These are phyloP conservation scores for Falco columbarius DNA, from an alignment of 2,797 vertebrate genomes.

Conservation along the genomic window DNA sequence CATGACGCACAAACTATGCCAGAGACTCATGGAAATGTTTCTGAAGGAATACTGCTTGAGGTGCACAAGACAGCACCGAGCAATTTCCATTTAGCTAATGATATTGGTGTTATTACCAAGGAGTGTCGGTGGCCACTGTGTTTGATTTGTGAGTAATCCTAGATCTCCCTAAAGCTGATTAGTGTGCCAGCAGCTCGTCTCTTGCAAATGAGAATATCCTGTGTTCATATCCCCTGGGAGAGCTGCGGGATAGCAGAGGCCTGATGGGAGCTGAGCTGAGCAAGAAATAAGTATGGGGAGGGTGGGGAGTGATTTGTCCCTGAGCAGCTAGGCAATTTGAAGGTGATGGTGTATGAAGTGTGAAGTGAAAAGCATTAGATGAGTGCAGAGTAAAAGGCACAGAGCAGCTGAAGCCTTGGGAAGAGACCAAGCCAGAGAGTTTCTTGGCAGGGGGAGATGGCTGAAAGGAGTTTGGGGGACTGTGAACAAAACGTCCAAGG, in stretches of 20 bases:
- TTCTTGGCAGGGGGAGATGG: background rate
- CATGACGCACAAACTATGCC: background rate
- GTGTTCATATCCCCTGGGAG: background rate
- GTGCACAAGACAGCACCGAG: background rate
- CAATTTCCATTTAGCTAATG: background rate
- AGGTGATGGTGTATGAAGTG: background rate
- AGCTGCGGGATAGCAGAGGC: background rate
- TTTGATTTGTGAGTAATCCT: background rate
- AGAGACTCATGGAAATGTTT: background rate
- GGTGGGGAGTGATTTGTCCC: background rate
- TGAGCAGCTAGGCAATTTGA: background rate
- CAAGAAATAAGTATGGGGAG: background rate
- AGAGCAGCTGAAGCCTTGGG: background rate
- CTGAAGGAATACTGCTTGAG: background rate
- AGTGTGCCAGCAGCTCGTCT: background rate
- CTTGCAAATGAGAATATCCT: background rate
- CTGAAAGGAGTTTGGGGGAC: background rate
- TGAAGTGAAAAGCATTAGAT: background rate
- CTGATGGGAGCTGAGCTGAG: background rate
- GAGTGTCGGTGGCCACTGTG: background rate
- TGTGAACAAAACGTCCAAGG: background rate
- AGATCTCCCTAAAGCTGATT: background rate
- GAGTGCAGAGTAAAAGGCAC: background rate
- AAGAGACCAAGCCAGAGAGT: background rate
- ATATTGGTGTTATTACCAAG: background rate